Base-by-base conservation (phyloP, 2,113 vertebrate genomes). In the Microtus pennsylvanicus region DNA sequence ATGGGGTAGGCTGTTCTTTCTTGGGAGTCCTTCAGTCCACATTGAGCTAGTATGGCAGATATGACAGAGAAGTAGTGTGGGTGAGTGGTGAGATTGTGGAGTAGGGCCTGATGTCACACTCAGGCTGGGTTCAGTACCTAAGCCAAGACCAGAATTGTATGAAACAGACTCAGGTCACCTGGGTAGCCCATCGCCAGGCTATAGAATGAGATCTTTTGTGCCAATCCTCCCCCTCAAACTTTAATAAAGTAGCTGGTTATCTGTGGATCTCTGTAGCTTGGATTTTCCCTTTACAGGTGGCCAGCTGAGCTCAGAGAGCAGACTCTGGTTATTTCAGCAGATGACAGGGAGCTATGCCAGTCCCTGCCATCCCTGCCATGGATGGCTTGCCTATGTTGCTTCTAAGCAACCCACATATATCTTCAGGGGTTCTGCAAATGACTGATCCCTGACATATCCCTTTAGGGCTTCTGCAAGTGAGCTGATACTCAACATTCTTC, bases 251-350 rank as follows among this genome's bases (percentile, higher is more conserved):
- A 8, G 19, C 33, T 16, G 13, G 4, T 21, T 4, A n/a, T 14
- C 35, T 11, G 35, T 45, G 4, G 0, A 16, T 76, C 26, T 50
- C 0, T 5, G 30, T 3, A 13, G 8, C 33, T 38, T 26, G 30
- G 24, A 7, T 75, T 89, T 63, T n/a, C n/a, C 24, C 88, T 21
- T 75, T 22, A 26, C 55, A 55, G 47, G 11, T 30, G 26, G 86
- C 17, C 0, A 0, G 17, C 21, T 35, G 75, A 5, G 35, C 3
- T 13, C 14, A 7, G 3, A 2, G 13, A 45, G 11, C 47, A 2
- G 61, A 38, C 45, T 76, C 45, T 90, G 26, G n/a, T 22, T 83
- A 47, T 26, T 47, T 0, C 1, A 92, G 30, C 22, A 45, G 63
- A 10, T 50, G 69, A 17, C 33, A 35, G 45, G 8, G 33, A 61